Base-by-base conservation (phyloP, 2,888 invertebrate species). In the Elgonia sp. region DNA sequence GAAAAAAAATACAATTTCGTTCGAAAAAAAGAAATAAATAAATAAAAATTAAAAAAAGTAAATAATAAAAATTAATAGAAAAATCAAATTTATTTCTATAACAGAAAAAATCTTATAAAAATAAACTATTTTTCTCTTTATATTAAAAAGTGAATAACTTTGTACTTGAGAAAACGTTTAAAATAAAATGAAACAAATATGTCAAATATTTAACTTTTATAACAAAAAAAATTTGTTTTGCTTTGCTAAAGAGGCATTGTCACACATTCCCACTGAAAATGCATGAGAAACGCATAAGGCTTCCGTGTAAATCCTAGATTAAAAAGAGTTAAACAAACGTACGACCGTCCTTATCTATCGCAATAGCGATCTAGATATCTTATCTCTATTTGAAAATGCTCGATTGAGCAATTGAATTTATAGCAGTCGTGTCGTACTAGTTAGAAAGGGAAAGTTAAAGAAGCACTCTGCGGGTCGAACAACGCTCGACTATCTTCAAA, bases 371-470 rank as follows among this genome's bases (percentile, higher is more conserved):
- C 60, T 16, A 46, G 80, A 80, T 80, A 69, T 42, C 55, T 81
- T 81, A 53, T 81, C 72, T 81, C 53, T 40, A 50, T 62, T 72
- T 63, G 72, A 55, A 81, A 81, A 81, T 55, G 60, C 72, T 72
- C 65, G 70, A 72, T 81, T 81, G 65, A 50, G 81, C 42, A 81
- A 80, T 18, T 70, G 39, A 70, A 80, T 80, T 80, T 80, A 80
- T 80, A 70, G 70, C 80, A 46, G 37, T 80, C 80, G 80, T 80
- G 80, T 70, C 79, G 57, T 20, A 37, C 79, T 79, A 69, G 79
- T 79, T 80, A 70, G 80, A 70, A 80, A 80, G 70, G 50, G 80
- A 80, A 80, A 80, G 80, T 80, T 62, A 50, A 80, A 57, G 79
- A 79, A 50, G 53, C 79, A 69, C 46, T 69, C 18, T 60, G 60